A percentile compares a stretch with the other conserved stretches of the same genome.
phyloP scores from a whole-genome alignment of 2,888 invertebrate species.

The Caenorhabditis doughertyi region DNA sequence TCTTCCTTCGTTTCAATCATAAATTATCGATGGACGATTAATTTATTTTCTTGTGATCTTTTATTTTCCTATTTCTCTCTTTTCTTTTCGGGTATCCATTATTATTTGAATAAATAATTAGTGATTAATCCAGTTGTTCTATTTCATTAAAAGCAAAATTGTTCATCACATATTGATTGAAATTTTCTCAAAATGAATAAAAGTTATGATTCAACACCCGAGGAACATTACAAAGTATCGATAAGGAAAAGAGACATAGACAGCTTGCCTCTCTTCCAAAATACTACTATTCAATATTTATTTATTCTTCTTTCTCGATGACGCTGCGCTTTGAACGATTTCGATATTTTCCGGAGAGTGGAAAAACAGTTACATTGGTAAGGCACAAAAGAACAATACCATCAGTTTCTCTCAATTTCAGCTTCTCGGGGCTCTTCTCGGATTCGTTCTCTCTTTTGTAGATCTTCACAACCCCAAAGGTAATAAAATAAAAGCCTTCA shows the following conservation, averaged over 20 bases:
- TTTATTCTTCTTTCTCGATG: slow-evolving; percentile 14
- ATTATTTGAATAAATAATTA: neutral
- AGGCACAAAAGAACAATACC: neutral
- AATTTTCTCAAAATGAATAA: slow-evolving; percentile 12
- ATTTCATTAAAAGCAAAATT: no score
- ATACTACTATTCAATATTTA: slow-evolving; percentile 25
- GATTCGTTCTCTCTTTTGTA: slow-evolving; percentile 4
- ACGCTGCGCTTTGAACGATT: slow-evolving; percentile 49
- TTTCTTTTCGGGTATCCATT: slow-evolving; percentile 25
- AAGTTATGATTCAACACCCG: slow-evolving; percentile 37
- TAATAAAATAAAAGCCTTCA: no score
- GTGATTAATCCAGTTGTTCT: no score
- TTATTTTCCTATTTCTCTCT: slow-evolving; percentile 4
- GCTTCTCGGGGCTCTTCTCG: slow-evolving; percentile 32
- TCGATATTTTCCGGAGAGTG: slow-evolving; percentile 42
- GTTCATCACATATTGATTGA: neutral
- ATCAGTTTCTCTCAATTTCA: slow-evolving; percentile 17
- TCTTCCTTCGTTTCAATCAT: slow-evolving; percentile 64
- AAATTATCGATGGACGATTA: slow-evolving; percentile 45
- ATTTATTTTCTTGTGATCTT: slow-evolving; percentile 13
- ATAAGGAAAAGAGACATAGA: slow-evolving; percentile 27
- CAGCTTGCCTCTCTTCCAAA: slow-evolving; percentile 12
- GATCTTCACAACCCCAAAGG: slow-evolving; percentile 34
- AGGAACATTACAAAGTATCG: slow-evolving; percentile 4
- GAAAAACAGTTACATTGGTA: slow-evolving; percentile 42